These are phyloP conservation scores for Tubulanus polymorphus DNA, from an alignment of 2,888 invertebrate species.

Conservation along the genomic window DNA sequence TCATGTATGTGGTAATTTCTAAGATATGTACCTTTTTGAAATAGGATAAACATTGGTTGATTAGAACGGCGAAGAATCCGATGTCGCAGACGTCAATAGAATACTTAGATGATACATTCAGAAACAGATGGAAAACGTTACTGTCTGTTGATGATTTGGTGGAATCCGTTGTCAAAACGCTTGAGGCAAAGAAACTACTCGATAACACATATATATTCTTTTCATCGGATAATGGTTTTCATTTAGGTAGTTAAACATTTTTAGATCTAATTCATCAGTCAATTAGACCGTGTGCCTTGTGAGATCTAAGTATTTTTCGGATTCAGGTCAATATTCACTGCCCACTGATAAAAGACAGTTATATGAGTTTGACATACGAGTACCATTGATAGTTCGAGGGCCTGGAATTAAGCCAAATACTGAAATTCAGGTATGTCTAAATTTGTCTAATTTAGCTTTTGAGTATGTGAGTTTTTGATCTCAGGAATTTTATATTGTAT, in stretches of 20 bases:
- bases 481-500: neutral
- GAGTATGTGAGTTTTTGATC: neutral
- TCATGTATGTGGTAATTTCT: neutral
- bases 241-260: slow-evolving; percentile 63
- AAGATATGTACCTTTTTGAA: slow-evolving; percentile 12
- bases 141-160: slow-evolving; percentile 85
- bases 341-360: slow-evolving; percentile 86
- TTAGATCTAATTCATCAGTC: neutral
- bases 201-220: slow-evolving; percentile 77
- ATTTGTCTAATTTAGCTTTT: neutral
- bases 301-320: neutral
- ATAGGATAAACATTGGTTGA: slow-evolving; percentile 81
- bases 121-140: slow-evolving; percentile 70
- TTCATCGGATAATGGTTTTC: slow-evolving; percentile 88
- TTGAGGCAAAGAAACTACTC: slow-evolving; percentile 60
- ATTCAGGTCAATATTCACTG: slow-evolving; percentile 78
- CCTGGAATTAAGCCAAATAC: slow-evolving; percentile 57
- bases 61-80: slow-evolving; percentile 66
- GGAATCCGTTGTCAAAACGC: slow-evolving; percentile 60
- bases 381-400: slow-evolving; percentile 77
- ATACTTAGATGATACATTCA: slow-evolving; percentile 68
- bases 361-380: slow-evolving; percentile 82
- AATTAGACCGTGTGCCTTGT: neutral
- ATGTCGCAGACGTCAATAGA: slow-evolving; percentile 62
- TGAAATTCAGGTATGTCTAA: slow-evolving; percentile 29